These are phyloP conservation scores for Steinernema khuongi DNA, from an alignment of 1,140 invertebrate genomes.

Conservation along the genomic window DNA sequence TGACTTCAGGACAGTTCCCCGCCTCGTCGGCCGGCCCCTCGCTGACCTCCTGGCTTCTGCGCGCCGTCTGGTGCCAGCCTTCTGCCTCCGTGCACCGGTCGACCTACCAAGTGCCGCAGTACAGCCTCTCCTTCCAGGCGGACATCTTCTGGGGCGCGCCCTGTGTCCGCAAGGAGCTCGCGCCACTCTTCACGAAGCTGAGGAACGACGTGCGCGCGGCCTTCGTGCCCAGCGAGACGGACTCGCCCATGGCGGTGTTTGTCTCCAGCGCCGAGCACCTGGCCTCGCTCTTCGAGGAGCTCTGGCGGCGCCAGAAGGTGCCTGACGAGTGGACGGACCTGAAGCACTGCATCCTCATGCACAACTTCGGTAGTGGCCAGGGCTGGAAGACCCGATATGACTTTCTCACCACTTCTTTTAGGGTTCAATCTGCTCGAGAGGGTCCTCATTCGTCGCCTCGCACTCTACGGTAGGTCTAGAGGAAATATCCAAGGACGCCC, in stretches of 20 bases:
- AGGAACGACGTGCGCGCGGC: not conserved
- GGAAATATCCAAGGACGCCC: too few relatives aligned
- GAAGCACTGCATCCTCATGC: not conserved
- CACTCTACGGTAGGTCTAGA: not conserved
- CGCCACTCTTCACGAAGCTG: not conserved
- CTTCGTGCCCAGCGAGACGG: not conserved
- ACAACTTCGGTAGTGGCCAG: not conserved
- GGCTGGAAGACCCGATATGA: not conserved
- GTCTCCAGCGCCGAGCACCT: not conserved
- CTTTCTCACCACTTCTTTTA: not conserved
- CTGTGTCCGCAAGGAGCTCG: not conserved
- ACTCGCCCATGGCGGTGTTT: not conserved
- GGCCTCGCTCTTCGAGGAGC: not conserved
- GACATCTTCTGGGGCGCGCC: conserved; percentile 4
- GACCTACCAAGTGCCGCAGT: not conserved
- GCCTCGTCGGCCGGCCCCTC: not conserved
- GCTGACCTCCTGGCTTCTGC: not conserved
- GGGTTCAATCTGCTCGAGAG: not conserved
- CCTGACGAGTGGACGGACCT: not conserved
- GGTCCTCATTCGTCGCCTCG: not conserved
- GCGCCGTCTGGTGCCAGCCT: not conserved
- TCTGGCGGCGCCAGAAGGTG: not conserved
- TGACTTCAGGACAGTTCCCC: not conserved
- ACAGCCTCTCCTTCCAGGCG: not conserved
- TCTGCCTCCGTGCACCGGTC: not conserved